These are phyloP conservation scores for Drosophila saltans DNA, from an alignment of 1,140 invertebrate species.

Conservation along the genomic window DNA sequence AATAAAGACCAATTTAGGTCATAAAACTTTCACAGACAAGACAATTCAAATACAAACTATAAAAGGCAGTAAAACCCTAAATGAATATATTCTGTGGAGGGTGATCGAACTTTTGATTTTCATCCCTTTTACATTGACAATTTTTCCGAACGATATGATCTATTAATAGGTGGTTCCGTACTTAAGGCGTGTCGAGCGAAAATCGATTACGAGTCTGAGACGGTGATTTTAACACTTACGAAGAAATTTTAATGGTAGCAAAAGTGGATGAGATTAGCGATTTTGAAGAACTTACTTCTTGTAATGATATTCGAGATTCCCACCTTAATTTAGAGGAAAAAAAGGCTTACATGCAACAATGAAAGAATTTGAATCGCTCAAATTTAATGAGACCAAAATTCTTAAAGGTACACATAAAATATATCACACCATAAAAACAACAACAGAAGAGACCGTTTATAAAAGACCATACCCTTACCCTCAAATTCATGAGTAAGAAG, in stretches of 20 bases:
- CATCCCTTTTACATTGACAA: too few relatives aligned
- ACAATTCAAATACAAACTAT: too few relatives aligned
- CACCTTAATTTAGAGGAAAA: neutral
- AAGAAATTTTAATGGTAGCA: neutral
- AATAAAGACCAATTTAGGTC: too few relatives aligned
- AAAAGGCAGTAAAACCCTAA: too few relatives aligned
- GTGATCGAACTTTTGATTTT: too few relatives aligned
- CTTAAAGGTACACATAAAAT: too few relatives aligned
- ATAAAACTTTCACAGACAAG: too few relatives aligned
- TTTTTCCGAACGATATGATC: too few relatives aligned
- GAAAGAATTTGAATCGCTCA: too few relatives aligned
- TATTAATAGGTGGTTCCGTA: too few relatives aligned
- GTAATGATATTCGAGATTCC: neutral
- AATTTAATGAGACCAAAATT: too few relatives aligned
- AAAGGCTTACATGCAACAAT: neutral
- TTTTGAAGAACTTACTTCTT: neutral
- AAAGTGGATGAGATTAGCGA: neutral
- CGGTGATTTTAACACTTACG: neutral
- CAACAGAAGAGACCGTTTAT: neutral
- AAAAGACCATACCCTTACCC: neutral
- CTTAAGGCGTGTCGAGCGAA: neutral
- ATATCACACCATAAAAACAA: neutral
- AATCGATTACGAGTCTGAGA: neutral
- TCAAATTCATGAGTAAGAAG: neutral
- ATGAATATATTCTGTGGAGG: too few relatives aligned